phyloP scores from a whole-genome alignment of 2,888 invertebrate genomes.

The Pseudococcus viburni region DNA sequence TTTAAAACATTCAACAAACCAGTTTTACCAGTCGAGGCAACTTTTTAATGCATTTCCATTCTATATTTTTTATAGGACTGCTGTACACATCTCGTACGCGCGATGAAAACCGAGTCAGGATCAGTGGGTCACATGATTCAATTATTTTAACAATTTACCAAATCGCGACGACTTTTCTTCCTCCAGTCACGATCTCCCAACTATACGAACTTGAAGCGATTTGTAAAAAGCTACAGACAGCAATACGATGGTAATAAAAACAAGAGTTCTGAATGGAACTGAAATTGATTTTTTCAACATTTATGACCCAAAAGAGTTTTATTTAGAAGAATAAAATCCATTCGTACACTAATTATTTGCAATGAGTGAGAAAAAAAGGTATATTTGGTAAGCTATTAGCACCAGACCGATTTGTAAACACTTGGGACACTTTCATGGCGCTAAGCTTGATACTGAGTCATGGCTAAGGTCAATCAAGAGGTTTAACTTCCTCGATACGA shows the following conservation, averaged over 20 bases:
- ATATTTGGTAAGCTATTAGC: neutral
- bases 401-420: neutral
- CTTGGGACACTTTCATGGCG: neutral
- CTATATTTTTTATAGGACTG: conserved; percentile 8
- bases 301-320: neutral
- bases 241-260: neutral
- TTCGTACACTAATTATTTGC: neutral
- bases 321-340: neutral
- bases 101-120: conserved; percentile 39
- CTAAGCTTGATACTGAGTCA: neutral
- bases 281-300: neutral
- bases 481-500: conserved; percentile 21
- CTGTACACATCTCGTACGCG: neutral
- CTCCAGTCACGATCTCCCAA: neutral
- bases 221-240: neutral
- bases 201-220: neutral
- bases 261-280: conserved; percentile 23
- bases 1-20: conserved; percentile 1
- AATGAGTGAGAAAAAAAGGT: neutral
- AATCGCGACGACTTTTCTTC: conserved; percentile 24
- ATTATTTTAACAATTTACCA: conserved; percentile 42
- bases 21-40: conserved; percentile 40
- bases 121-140: conserved; percentile 45
- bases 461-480: conserved; percentile 36
- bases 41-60: conserved; percentile 41